Base-by-base conservation (phyloP, 1,140 invertebrate species). In the Melanaphis sacchari region DNA sequence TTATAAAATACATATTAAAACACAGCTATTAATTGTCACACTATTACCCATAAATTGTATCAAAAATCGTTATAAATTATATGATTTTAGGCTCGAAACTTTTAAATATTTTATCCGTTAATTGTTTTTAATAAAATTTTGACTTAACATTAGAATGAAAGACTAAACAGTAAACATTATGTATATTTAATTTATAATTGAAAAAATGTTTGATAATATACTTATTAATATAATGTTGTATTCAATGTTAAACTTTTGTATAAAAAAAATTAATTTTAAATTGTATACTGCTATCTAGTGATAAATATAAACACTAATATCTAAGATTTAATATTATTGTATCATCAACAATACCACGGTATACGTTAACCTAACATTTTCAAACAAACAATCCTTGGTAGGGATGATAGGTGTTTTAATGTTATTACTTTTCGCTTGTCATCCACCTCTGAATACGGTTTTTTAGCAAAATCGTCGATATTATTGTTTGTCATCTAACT, bases 301-400 rank as follows among this genome's bases (percentile, higher is more conserved):
- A 24, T 40, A 22, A 26, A 26, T 38, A 31, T 54, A 59, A 31
- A 26, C 24, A 26, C n/a, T 36, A 36, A 76, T n/a, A n/a, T n/a
- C 59, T 4, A 76, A n/a, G 59, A 76, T 76, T 4, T 15, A 18
- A 22, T n/a, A 2, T 88, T 43, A 36, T 36, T 87, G 15, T 88
- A 31, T 43, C 11, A 3, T 41, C 2, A 40, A 7, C 46, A 52
- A 1, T 52, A 84, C 43, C 43, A 7, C n/a, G 76, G 43, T 92
- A 84, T 52, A 82, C 15, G 2, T 43, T 93, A 93, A 93, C 91
- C 91, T 93, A 85, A 93, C 24, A 93, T 93, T 41, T 93, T 36
- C 6, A 84, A 6, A 52, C 46, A 40, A 84, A 43, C 46, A 31
- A 84, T 84, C 38, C 43, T 26, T 26, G 66, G 66, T 85, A 11